Base-by-base conservation (phyloP, 2,113 vertebrate genomes). In the Cyanocitta stelleri region DNA sequence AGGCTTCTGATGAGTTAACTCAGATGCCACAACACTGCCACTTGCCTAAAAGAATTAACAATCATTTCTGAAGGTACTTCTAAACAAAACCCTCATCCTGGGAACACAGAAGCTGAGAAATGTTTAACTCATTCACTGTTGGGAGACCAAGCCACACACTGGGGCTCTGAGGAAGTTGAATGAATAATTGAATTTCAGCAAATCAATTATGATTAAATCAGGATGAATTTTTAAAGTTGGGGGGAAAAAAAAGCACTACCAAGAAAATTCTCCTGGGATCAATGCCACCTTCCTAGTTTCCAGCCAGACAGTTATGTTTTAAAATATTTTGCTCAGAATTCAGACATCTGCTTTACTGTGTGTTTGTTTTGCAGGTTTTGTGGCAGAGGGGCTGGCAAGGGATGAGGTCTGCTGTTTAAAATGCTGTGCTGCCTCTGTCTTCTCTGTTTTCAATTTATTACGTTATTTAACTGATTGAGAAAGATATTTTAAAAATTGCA, bases 261-360 rank as follows among this genome's bases (percentile, higher is more conserved):
- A 72, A 78, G 72, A 77, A 56, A 59, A 58, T 13, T 75, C 72
- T 94, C 64, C 76, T 95, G 95, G 96, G 92, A 95, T 89, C 85
- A 90, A 66, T 96, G 87, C 92, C 93, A 96, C 90, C 51, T 84
- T 84, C 48, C 52, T 6, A 52, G 56, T 64, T 93, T 92, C 44
- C 88, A 93, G 76, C 48, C 73, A 96, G 85, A 89, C 74, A 93
- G 90, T 44, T 59, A 30, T 89, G 79, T 92, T 94, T 96, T 86
- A 86, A 93, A 97, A 92, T 93, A 96, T 96, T 96, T 86, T 81
- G 46, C 84, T 94, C 67, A 74, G 75, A 87, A 89, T 49, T 95
- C 75, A 74, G 83, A 83, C 88, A 95, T 94, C 88, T 96, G 87
- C 85, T 90, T 96, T 77, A 54, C 43, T 83, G 26, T 56, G 78